Percentiles rank a stretch among this genome's conserved stretches.
These are phyloP conservation scores for Drosophila lacicola DNA, from an alignment of 2,888 invertebrate species.

Conservation along the genomic window DNA sequence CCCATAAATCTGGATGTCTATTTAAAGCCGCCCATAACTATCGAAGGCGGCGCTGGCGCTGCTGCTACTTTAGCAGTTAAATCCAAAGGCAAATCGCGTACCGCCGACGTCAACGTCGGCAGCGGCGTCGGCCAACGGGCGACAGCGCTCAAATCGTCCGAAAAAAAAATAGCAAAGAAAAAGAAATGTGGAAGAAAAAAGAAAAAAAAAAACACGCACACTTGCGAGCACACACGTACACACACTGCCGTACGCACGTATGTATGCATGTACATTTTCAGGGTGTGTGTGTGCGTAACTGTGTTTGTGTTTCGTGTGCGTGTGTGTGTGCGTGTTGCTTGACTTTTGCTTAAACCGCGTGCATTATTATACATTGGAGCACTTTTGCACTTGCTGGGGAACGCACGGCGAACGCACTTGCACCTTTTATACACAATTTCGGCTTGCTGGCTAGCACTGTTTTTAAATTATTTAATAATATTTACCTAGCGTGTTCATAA, in stretches of 20 bases:
- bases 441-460: slow-evolving; percentile 42
- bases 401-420: slow-evolving; percentile 32
- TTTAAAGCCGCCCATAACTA: slow-evolving; percentile 42
- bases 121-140: slow-evolving; percentile 53
- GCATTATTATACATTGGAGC: slow-evolving; percentile 66
- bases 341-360: slow-evolving; percentile 66
- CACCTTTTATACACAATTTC: slow-evolving; percentile 38
- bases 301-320: slow-evolving; percentile 42
- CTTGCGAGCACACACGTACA: slow-evolving; percentile 42
- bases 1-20: slow-evolving; percentile 22
- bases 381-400: slow-evolving; percentile 39
- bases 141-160: slow-evolving; percentile 58
- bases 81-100: slow-evolving; percentile 40
- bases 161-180: slow-evolving; percentile 55
- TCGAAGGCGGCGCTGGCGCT: slow-evolving; percentile 28
- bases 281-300: slow-evolving; percentile 48
- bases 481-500: slow-evolving; percentile 94
- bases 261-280: slow-evolving; percentile 42
- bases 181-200: slow-evolving; percentile 53
- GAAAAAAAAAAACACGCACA: slow-evolving; percentile 68
- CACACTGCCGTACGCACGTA: slow-evolving; percentile 37
- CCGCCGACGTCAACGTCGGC: slow-evolving; percentile 47
- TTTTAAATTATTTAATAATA: slow-evolving; percentile 79
- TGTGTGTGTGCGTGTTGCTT: slow-evolving; percentile 60
- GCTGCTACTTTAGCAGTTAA: slow-evolving; percentile 25